Conservation (phyloP, 2,888 invertebrate species). For the Strigamia crassipes region DNA sequence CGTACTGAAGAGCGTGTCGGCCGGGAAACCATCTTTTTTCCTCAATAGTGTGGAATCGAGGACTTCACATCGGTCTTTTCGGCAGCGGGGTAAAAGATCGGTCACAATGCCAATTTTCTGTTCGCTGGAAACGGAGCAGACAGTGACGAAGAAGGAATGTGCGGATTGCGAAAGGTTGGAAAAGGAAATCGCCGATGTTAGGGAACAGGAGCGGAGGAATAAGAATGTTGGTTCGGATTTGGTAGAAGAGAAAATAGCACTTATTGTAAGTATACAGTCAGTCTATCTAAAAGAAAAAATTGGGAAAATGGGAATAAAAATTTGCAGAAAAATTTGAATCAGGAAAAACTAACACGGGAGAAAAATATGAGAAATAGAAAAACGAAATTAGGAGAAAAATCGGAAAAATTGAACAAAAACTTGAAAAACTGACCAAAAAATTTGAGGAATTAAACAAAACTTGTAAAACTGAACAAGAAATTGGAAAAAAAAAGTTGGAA, state of each 20-base stretch:
- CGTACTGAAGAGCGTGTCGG: neutral
- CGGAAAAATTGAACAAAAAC: too few relatives aligned
- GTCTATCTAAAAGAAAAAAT: too few relatives aligned
- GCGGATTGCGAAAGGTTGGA: neutral
- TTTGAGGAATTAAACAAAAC: too few relatives aligned
- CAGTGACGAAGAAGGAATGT: neutral
- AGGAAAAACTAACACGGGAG: too few relatives aligned
- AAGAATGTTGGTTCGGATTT: neutral
- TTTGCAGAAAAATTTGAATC: too few relatives aligned
- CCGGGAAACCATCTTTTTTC: conserved; percentile 45
- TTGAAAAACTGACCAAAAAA: too few relatives aligned
- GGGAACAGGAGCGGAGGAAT: neutral
- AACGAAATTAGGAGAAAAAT: too few relatives aligned
- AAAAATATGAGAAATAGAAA: too few relatives aligned
- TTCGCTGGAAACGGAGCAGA: neutral
- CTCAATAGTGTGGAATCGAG: conserved; percentile 27
- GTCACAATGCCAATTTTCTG: conserved; percentile 41
- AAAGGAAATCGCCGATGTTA: neutral
- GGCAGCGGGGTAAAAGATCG: conserved; percentile 39
- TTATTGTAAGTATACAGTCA: conserved; percentile 33
- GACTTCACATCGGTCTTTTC: neutral
- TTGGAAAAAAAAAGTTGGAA: too few relatives aligned
- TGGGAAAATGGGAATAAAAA: too few relatives aligned
- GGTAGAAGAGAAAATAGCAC: neutral
- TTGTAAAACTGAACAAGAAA: too few relatives aligned